These are phyloP conservation scores for Ptyas mucosa DNA, from an alignment of 2,113 vertebrate species.

Conservation along the genomic window DNA sequence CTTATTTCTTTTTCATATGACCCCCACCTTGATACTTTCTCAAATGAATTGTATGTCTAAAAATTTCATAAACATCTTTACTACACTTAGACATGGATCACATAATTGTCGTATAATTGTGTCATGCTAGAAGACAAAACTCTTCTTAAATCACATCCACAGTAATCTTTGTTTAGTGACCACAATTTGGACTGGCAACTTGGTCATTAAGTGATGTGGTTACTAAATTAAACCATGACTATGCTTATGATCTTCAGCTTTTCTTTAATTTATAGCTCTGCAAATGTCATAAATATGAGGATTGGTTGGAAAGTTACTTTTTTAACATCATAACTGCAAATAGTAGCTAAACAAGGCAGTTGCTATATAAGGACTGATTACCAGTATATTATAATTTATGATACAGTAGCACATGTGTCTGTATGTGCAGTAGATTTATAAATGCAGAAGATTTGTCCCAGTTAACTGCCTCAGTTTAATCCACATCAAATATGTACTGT, in stretches of 20 bases:
- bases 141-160: background rate
- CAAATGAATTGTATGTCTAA: background rate
- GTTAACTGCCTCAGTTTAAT: background rate
- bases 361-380: background rate
- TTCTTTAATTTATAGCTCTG: background rate
- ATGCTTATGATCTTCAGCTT: background rate
- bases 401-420: background rate
- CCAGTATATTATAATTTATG: background rate
- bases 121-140: background rate
- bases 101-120: background rate
- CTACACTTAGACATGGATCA: background rate
- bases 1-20: too few species aligned
- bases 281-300: background rate
- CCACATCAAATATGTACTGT: background rate
- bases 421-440: background rate
- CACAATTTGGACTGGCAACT: background rate
- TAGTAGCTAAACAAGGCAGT: background rate
- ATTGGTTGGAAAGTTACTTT: background rate
- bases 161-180: background rate
- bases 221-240: background rate
- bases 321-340: background rate
- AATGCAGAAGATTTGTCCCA: background rate
- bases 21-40: background rate
- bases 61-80: background rate
- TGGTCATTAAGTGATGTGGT: background rate